phyloP scores from a whole-genome alignment of 2,113 vertebrate species.

The Ochotona curzoniae region DNA sequence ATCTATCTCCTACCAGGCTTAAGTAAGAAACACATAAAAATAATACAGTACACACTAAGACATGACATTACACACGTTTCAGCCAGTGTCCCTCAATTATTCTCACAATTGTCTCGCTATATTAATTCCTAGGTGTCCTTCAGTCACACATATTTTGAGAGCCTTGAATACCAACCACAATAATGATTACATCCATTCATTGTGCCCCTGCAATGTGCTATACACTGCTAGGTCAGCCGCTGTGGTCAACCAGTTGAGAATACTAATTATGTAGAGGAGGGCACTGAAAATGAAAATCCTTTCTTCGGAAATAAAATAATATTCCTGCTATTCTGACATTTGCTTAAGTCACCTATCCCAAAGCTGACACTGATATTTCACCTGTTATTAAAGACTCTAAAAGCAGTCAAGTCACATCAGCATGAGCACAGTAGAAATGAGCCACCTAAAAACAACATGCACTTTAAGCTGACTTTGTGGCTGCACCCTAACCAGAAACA shows the following conservation, averaged over 20 bases:
- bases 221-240: not conserved
- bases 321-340: slow-evolving; percentile 9
- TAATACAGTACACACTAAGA: not conserved
- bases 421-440: not conserved
- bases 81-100: not conserved
- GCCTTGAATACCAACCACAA: not conserved
- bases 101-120: not conserved
- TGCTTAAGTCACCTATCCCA: not conserved
- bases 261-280: not conserved
- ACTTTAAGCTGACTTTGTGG: slow-evolving; percentile 74
- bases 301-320: slow-evolving; percentile 58
- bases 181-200: not conserved
- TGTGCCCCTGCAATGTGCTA: not conserved
- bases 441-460: slow-evolving; percentile 17
- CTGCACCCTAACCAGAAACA: slow-evolving; percentile 30
- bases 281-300: slow-evolving; percentile 8
- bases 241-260: not conserved
- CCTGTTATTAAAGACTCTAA: slow-evolving; percentile 37
- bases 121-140: not conserved
- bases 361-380: not conserved
- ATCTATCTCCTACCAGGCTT: not conserved
- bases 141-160: not conserved
- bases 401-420: slow-evolving; percentile 30
- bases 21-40: not conserved
- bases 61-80: not conserved